These are phyloP conservation scores for Orthosia incerta DNA, from an alignment of 2,888 invertebrate species.

Conservation along the genomic window DNA sequence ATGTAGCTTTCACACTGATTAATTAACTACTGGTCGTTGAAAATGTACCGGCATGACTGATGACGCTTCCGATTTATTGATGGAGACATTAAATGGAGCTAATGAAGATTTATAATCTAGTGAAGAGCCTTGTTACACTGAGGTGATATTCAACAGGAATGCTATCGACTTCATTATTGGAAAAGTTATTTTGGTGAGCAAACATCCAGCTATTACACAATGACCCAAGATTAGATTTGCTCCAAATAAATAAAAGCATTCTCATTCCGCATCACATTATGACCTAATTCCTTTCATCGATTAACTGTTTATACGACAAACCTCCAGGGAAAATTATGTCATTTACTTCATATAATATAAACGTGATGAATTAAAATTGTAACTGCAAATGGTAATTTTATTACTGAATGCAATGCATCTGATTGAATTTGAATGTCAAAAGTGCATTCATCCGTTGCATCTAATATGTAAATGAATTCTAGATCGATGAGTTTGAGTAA, in stretches of 20 bases:
- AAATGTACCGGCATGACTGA: slow-evolving; percentile 47
- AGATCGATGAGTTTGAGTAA: not conserved
- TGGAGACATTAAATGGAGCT: slow-evolving; percentile 41
- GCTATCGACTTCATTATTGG: slow-evolving; percentile 1
- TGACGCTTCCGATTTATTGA: slow-evolving; percentile 50
- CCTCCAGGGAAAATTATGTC: slow-evolving; percentile 20
- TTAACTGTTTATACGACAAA: slow-evolving; percentile 21
- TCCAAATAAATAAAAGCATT: slow-evolving; percentile 30
- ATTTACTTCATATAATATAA: slow-evolving; percentile 16
- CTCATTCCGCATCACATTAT: slow-evolving; percentile 25
- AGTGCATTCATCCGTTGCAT: not conserved
- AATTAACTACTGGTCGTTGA: slow-evolving; percentile 52
- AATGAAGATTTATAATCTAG: slow-evolving; percentile 59
- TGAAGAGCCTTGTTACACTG: slow-evolving; percentile 26
- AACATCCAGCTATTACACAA: slow-evolving; percentile 7
- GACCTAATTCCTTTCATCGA: slow-evolving; percentile 36
- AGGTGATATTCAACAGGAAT: slow-evolving; percentile 13
- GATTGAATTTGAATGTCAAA: slow-evolving; percentile 16
- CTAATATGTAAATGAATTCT: not conserved
- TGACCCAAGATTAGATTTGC: slow-evolving; percentile 24
- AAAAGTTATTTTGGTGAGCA: slow-evolving; percentile 19
- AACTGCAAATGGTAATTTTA: slow-evolving; percentile 10
- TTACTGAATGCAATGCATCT: not conserved
- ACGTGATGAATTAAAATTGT: slow-evolving; percentile 1
- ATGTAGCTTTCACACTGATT: slow-evolving; percentile 64